phyloP scores from a whole-genome alignment of 2,113 vertebrate species.

The Rousettus leschenaultii region DNA sequence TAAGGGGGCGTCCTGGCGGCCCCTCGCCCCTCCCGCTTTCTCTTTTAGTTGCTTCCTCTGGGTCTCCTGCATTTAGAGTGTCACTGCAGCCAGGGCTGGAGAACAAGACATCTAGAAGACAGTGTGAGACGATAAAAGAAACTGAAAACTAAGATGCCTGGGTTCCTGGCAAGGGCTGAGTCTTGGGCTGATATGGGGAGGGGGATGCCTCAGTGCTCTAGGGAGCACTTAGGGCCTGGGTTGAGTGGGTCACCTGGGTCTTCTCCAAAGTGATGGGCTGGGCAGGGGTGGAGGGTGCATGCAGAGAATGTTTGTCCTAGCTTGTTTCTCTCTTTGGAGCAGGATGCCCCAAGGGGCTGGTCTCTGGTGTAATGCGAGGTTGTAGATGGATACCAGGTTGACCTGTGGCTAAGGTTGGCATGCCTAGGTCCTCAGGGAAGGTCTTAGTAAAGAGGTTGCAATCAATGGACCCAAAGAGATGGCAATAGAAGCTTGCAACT shows the following conservation, averaged over 20 bases:
- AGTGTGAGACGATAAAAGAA: not conserved
- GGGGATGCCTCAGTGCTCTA: not conserved
- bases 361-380: not conserved
- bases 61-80: not conserved
- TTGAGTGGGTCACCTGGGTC: not conserved
- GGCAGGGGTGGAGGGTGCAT: not conserved
- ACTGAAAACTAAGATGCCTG: constrained; percentile 17
- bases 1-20: constrained; percentile 48
- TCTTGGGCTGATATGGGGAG: not conserved
- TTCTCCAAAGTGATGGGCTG: not conserved
- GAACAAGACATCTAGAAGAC: not conserved
- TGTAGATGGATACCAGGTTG: not conserved
- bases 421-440: not conserved
- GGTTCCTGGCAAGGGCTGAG: constrained; percentile 9
- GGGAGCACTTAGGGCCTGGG: not conserved
- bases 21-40: not conserved
- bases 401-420: not conserved
- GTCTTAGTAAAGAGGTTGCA: not conserved
- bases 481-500: not conserved
- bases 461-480: not conserved
- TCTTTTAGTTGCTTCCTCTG: not conserved
- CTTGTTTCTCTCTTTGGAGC: not conserved
- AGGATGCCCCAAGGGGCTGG: not conserved
- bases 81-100: constrained; percentile 2
- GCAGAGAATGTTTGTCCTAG: not conserved